Conservation (phyloP, 2,888 invertebrate genomes). For the Pandemis corylana region DNA sequence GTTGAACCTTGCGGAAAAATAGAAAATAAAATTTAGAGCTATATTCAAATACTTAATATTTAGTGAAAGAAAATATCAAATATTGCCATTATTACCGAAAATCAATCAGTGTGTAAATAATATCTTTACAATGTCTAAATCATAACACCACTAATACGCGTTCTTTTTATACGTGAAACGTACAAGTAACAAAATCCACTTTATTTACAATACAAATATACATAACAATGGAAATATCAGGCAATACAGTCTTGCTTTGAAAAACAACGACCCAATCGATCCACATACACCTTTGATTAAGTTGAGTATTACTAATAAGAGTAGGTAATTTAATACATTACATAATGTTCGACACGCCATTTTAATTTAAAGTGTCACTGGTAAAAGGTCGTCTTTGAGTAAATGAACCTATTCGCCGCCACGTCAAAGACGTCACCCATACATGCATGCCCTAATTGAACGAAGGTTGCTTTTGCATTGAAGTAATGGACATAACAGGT, state of each 20-base stretch:
- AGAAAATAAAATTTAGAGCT: neutral
- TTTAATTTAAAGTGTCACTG: neutral
- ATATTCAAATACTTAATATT: too few species aligned
- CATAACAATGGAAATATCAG: conserved; percentile 12
- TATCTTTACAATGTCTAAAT: too few species aligned
- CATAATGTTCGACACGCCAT: neutral
- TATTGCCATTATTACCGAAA: neutral
- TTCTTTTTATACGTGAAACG: neutral
- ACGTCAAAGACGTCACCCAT: too few species aligned
- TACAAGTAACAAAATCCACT: conserved; percentile 4
- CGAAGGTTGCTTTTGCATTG: too few species aligned
- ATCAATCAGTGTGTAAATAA: neutral
- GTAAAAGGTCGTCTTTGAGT: too few species aligned
- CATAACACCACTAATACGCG: neutral
- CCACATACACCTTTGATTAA: neutral
- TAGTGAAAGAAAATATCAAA: too few species aligned
- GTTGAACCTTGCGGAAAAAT: too few species aligned
- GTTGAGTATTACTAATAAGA: conserved; percentile 27
- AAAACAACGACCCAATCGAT: neutral
- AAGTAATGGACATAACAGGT: too few species aligned
- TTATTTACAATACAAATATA: conserved; percentile 34
- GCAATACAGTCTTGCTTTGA: neutral
- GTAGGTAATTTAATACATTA: neutral
- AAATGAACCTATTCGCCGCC: too few species aligned
- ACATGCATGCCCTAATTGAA: too few species aligned